These are phyloP conservation scores for Plectrocnemia conspersa DNA, from an alignment of 1,140 invertebrate species.

Conservation along the genomic window DNA sequence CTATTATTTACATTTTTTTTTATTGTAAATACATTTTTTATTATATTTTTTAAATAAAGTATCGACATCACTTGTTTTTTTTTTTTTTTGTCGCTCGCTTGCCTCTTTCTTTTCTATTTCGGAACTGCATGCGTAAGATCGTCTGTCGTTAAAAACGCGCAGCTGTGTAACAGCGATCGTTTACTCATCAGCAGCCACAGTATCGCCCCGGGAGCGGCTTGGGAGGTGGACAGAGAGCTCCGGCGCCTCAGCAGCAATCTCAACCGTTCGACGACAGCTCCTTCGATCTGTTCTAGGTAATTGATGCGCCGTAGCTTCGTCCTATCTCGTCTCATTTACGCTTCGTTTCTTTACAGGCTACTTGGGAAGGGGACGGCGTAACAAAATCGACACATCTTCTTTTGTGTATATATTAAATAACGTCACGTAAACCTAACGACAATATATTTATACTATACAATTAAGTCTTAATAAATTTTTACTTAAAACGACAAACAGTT, in stretches of 20 bases:
- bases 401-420: no score
- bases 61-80: background rate
- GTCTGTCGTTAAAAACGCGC: background rate
- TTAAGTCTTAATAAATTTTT: no score
- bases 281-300: slow-evolving; percentile 25
- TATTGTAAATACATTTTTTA: background rate
- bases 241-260: slow-evolving; percentile 12
- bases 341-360: no score
- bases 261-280: slow-evolving; percentile 31
- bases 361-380: no score
- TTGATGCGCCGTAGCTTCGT: no score
- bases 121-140: background rate
- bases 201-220: slow-evolving; percentile 26
- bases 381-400: no score
- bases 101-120: background rate
- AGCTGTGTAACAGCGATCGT: no score
- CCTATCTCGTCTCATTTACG: no score
- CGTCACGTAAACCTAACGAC: no score
- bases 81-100: background rate
- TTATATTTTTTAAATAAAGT: background rate
- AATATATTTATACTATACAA: no score
- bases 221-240: slow-evolving; percentile 17
- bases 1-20: no score
- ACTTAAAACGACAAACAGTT: no score
- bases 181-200: slow-evolving; percentile 30